phyloP scores from a whole-genome alignment of 1,140 invertebrate genomes.

The Diorhabda elongata region DNA sequence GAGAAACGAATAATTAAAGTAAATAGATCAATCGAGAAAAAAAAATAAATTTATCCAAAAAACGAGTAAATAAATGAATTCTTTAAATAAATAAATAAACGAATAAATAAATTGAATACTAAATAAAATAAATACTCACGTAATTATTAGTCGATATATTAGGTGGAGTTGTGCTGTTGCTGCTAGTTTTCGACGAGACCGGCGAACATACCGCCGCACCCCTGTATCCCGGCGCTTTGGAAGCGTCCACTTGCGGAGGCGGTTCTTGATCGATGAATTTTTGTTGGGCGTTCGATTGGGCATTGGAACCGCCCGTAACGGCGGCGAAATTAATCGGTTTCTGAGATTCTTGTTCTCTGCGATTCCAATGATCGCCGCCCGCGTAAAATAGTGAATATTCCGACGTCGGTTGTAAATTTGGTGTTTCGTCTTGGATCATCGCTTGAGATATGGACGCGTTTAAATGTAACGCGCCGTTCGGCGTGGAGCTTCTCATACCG shows the following conservation, averaged over 20 bases:
- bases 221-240: conserved; percentile 78
- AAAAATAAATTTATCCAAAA: too few species aligned
- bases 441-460: conserved; percentile 21
- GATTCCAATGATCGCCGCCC: conserved; percentile 49
- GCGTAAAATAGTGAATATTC: conserved; percentile 81
- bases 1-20: too few species aligned
- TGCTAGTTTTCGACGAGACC: conserved; percentile 59
- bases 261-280: conserved; percentile 58
- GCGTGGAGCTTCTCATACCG: conserved; percentile 13
- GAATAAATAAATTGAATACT: background rate
- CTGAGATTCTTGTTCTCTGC: conserved; percentile 61
- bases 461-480: background rate
- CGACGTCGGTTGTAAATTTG: conserved; percentile 33
- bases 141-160: conserved; percentile 33
- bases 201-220: conserved; percentile 67
- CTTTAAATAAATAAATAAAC: background rate
- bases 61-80: too few species aligned
- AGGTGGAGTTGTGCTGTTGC: conserved; percentile 51
- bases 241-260: conserved; percentile 64
- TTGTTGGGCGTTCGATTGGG: conserved; percentile 35
- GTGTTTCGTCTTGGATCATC: conserved; percentile 15
- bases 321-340: conserved; percentile 71
- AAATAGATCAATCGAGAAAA: too few species aligned
- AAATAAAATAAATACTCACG: conserved; percentile 12
- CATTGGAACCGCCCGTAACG: conserved; percentile 60